A percentile compares a stretch with the other conserved stretches of the same genome.
Evolutionary conservation across 1,140 invertebrate species (phyloP).

Genomic region (Nebria ingens): DNA sequence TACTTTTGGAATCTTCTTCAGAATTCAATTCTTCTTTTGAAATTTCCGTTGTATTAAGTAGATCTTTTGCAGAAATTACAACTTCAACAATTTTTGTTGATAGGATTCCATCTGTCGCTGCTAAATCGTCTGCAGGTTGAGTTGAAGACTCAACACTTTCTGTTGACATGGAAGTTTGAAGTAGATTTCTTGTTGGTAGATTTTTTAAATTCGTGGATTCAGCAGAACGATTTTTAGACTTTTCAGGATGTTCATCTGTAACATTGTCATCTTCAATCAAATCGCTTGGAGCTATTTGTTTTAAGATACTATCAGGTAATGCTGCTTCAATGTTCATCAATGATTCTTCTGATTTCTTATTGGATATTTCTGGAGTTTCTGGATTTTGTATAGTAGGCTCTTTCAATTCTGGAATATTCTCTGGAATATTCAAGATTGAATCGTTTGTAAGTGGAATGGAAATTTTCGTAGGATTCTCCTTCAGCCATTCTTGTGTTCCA

Average conservation of each 20-base stretch:
- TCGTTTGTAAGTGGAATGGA: slow-evolving; percentile 2
- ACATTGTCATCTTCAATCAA: slow-evolving; percentile 10
- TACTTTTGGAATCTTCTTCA: neutral
- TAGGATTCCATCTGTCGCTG: neutral
- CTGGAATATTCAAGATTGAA: neutral
- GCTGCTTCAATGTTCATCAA: slow-evolving; percentile 14
- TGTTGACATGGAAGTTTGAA: neutral
- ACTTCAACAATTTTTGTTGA: no score
- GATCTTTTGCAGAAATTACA: slow-evolving; percentile 8
- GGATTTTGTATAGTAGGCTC: no score
- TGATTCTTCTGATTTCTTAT: slow-evolving; percentile 4
- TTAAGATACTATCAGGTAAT: slow-evolving; percentile 21
- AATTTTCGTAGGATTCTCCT: slow-evolving; percentile 14
- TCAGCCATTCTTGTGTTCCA: slow-evolving; percentile 17
- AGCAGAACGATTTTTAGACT: neutral
- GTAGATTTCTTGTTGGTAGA: no score
- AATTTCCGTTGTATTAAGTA: slow-evolving; percentile 2
- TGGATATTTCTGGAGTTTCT: no score
- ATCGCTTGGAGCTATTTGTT: slow-evolving; percentile 21
- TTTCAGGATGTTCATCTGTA: neutral
- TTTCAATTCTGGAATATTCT: no score
- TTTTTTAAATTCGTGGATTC: slow-evolving; percentile 4
- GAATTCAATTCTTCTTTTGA: neutral
- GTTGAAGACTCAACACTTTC: neutral
- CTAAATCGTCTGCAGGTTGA: neutral